A percentile compares a stretch with the other conserved stretches of the same genome.
Evolutionary conservation across 2,113 vertebrate species (phyloP).

Genomic region (Trachemys scripta): DNA sequence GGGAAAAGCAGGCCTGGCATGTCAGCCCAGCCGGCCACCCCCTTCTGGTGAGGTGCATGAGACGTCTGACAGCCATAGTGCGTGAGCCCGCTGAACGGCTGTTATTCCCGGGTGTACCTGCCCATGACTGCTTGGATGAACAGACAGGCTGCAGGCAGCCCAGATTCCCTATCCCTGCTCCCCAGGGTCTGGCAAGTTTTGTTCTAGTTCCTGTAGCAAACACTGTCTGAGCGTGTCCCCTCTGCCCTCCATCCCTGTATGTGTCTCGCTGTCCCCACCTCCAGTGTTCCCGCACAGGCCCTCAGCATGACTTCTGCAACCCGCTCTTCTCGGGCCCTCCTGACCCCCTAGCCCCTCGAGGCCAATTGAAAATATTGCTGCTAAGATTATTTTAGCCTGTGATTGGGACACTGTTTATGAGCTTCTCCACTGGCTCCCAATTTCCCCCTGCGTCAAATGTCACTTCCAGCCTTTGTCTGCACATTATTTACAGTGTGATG

Average conservation of each 20-base stretch:
- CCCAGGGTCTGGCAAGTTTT: neutral
- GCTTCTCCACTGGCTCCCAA: neutral
- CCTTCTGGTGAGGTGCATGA: too few species aligned
- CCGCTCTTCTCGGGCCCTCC: neutral
- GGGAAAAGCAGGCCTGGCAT: neutral
- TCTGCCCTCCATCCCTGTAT: neutral
- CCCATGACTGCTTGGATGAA: neutral
- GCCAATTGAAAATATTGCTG: neutral
- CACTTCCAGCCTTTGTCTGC: neutral
- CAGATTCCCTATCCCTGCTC: neutral
- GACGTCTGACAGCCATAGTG: too few species aligned
- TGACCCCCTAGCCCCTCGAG: neutral
- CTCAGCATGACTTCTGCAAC: neutral
- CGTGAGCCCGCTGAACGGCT: neutral
- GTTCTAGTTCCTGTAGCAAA: neutral
- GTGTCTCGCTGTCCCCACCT: neutral
- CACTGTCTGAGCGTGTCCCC: too few species aligned
- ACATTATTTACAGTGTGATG: too few species aligned
- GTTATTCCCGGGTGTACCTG: neutral
- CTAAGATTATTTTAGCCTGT: neutral
- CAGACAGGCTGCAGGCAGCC: neutral
- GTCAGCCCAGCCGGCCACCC: neutral
- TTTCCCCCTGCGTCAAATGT: neutral
- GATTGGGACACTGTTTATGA: too few species aligned
- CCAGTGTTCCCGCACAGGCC: too few species aligned